Base-by-base conservation (phyloP, 2,797 vertebrate genomes). In the Gymnopithys bicolor region DNA sequence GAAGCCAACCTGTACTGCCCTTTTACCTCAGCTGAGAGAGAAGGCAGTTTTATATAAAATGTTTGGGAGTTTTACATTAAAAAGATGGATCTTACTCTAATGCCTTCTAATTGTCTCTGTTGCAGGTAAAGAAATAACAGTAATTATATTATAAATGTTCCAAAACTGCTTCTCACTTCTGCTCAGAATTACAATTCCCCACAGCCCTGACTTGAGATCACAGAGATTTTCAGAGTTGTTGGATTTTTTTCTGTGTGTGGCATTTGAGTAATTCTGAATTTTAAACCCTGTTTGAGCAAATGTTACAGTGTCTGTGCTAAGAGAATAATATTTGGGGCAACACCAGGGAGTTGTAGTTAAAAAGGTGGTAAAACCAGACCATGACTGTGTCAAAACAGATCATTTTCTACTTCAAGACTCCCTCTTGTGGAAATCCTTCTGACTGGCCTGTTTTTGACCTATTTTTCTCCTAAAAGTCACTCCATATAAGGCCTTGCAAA, bases 381-480 rank as follows among this genome's bases (percentile, higher is more conserved):
- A 64, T 58, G 86, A 69, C 46, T 79, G 83, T 89, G 92, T 49
- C 90, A 92, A 78, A 89, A 52, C 7, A 71, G 64, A 84, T 69
- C 62, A 25, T 94, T 93, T 86, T 67, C 66, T 8, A 3, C 80
- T 81, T 85, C 21, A 83, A 86, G 89, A 63, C 93, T 95, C 93
- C 93, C 93, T 93, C 94, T 97, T 45, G 96, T 95, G 96, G 95
- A 91, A 95, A 49, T 81, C 66, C 71, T 91, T 59, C 82, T 91
- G 68, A 66, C 58, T 67, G 89, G 43, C 80, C 89, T 23, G 25
- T 89, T 95, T 95, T 46, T 87, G 89, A 92, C 92, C 87, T 86
- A 88, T 88, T 95, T 97, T 91, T 62, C 69, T 30, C 52, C 32
- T 62, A 84, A 83, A 93, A 94, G 52, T 84, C 78, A 69, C 73